Evolutionary conservation across 2,888 invertebrate genomes (phyloP).

Genomic region (Diaphora mendica): DNA sequence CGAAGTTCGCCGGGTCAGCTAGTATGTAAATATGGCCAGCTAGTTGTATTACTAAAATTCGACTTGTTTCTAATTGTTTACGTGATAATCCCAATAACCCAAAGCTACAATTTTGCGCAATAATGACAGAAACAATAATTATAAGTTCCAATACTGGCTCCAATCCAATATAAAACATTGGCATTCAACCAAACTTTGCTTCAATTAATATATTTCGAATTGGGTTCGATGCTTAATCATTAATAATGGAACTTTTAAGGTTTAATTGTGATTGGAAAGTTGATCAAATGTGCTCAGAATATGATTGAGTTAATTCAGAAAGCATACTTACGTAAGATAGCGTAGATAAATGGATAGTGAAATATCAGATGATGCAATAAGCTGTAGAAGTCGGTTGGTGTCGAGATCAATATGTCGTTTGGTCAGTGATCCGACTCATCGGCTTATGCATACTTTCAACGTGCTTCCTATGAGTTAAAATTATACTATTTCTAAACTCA

Average conservation of each 20-base stretch:
- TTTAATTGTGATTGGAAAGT: neutral
- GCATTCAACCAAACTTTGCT: conserved; percentile 42
- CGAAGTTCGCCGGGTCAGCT: too few relatives aligned
- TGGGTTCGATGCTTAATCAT: conserved; percentile 36
- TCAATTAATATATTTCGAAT: conserved; percentile 46
- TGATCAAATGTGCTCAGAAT: neutral
- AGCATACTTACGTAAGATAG: neutral
- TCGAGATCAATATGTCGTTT: neutral
- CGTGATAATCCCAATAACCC: neutral
- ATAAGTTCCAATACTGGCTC: conserved; percentile 38
- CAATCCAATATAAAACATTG: conserved; percentile 47
- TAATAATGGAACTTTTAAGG: conserved; percentile 26
- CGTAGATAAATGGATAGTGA: neutral
- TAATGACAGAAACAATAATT: conserved; percentile 43
- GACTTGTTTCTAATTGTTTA: neutral
- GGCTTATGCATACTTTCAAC: too few relatives aligned
- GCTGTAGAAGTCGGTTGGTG: neutral
- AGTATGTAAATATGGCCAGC: too few relatives aligned
- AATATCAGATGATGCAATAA: neutral
- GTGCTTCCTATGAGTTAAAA: too few relatives aligned
- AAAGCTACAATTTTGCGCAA: conserved; percentile 18
- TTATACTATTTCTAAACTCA: too few relatives aligned
- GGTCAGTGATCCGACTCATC: neutral
- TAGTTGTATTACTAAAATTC: neutral
- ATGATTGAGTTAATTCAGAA: neutral